These are phyloP conservation scores for Lepidocyrtinus sp. DNA, from an alignment of 2,888 invertebrate species.

Conservation along the genomic window DNA sequence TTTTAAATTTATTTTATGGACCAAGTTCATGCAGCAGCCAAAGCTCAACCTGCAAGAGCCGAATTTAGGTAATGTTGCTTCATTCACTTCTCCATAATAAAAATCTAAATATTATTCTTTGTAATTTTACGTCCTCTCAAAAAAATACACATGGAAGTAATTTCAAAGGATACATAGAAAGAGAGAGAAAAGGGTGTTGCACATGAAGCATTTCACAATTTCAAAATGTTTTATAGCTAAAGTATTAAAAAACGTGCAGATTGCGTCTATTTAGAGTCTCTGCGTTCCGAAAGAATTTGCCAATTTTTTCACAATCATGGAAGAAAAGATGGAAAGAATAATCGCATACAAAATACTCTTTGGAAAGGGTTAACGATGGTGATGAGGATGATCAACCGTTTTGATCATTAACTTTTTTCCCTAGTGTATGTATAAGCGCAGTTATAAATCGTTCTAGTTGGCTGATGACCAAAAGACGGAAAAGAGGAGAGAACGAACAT, in stretches of 20 bases:
- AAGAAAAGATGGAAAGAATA: background rate
- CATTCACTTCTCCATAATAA: background rate
- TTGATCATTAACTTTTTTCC: slow-evolving; percentile 56
- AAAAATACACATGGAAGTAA: slow-evolving; percentile 11
- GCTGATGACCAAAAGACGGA: slow-evolving; percentile 44
- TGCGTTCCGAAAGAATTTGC: background rate
- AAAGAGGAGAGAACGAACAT: slow-evolving; percentile 30
- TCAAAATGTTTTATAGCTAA: slow-evolving; percentile 17
- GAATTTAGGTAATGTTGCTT: background rate
- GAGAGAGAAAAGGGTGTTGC: background rate
- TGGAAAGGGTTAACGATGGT: slow-evolving; percentile 31
- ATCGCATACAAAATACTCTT: background rate
- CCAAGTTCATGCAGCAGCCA: slow-evolving; percentile 1
- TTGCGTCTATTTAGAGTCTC: slow-evolving; percentile 21
- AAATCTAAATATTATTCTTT: slow-evolving; percentile 13
- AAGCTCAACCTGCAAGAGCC: background rate
- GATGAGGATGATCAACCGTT: slow-evolving; percentile 24
- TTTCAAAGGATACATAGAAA: background rate
- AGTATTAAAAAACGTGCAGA: slow-evolving; percentile 21
- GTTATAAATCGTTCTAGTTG: slow-evolving; percentile 59
- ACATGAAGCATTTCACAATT: background rate
- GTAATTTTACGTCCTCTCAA: background rate
- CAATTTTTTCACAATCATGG: slow-evolving; percentile 10
- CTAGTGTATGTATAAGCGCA: slow-evolving; percentile 26
- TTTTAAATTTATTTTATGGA: background rate